These are phyloP conservation scores for Ceratoteleas bidentatus DNA, from an alignment of 1,140 invertebrate species.

Conservation along the genomic window DNA sequence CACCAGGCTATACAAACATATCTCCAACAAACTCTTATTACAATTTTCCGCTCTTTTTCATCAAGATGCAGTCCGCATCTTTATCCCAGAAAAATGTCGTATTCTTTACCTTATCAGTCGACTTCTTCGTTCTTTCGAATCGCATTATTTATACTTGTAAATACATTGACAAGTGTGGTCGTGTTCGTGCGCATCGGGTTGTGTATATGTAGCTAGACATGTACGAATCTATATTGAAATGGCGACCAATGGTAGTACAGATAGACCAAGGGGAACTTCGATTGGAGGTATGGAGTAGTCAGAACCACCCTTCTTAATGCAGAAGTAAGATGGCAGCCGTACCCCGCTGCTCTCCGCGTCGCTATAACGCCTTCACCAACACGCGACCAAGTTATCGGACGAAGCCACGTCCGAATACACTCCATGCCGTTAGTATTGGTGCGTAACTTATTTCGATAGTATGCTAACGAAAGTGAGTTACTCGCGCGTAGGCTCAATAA, in stretches of 20 bases:
- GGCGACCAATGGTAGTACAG: slow-evolving; percentile 67
- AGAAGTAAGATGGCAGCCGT: slow-evolving; percentile 78
- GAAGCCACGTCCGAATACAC: slow-evolving; percentile 7
- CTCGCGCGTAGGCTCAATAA: slow-evolving; percentile 70
- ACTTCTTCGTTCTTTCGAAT: no score
- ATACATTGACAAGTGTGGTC: slow-evolving; percentile 41
- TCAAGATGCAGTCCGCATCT: no score
- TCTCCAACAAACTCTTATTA: no score
- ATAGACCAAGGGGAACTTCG: slow-evolving; percentile 67
- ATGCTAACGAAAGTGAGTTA: slow-evolving; percentile 70
- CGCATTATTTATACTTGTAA: slow-evolving; percentile 37
- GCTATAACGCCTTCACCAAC: slow-evolving; percentile 64
- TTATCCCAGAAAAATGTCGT: no score
- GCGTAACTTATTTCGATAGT: slow-evolving; percentile 65
- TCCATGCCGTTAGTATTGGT: slow-evolving; percentile 28
- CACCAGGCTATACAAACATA: no score
- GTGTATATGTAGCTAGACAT: slow-evolving; percentile 60
- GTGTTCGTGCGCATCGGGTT: slow-evolving; percentile 33
- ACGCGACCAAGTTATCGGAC: slow-evolving; percentile 48
- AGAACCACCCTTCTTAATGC: slow-evolving; percentile 78
- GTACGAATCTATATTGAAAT: slow-evolving; percentile 69
- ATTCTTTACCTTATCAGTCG: no score
- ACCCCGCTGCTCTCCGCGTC: slow-evolving; percentile 52
- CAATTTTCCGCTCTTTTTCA: no score
- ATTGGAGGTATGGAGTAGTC: slow-evolving; percentile 70